These are phyloP conservation scores for Agrypnus murinus DNA, from an alignment of 2,888 invertebrate genomes.

Conservation along the genomic window DNA sequence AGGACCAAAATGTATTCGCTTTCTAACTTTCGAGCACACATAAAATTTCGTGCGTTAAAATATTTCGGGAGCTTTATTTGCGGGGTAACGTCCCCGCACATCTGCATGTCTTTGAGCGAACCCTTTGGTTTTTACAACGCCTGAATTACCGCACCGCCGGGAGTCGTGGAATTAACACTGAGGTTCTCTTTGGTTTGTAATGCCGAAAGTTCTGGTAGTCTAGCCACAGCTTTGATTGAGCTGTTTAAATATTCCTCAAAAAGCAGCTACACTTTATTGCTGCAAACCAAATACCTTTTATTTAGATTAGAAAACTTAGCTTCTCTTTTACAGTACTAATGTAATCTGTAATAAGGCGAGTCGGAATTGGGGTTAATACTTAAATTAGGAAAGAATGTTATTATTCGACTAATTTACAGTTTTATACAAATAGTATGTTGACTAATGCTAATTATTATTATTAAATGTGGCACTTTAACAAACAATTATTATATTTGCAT, in stretches of 20 bases:
- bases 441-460: too few species aligned
- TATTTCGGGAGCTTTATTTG: constrained; percentile 57
- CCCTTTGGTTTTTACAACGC: constrained; percentile 64
- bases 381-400: too few species aligned
- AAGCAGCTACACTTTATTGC: neutral
- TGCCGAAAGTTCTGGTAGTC: constrained; percentile 53
- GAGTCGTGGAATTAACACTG: constrained; percentile 62
- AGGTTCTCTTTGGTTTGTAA: constrained; percentile 54
- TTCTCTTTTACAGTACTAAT: too few species aligned
- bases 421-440: too few species aligned
- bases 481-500: too few species aligned
- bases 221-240: constrained; percentile 61
- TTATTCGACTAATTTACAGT: too few species aligned
- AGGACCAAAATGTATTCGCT: constrained; percentile 52
- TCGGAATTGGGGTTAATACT: too few species aligned
- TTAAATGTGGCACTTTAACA: too few species aligned
- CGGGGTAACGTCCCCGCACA: constrained; percentile 56
- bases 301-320: too few species aligned
- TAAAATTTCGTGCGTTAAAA: constrained; percentile 55
- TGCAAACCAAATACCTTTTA: neutral
- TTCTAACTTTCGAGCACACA: constrained; percentile 57
- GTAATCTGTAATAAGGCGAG: too few species aligned
- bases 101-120: constrained; percentile 66
- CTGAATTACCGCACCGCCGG: constrained; percentile 64
- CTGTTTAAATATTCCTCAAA: constrained; percentile 45